Conservation (phyloP, 2,113 vertebrate genomes). For the Butorides virescens region DNA sequence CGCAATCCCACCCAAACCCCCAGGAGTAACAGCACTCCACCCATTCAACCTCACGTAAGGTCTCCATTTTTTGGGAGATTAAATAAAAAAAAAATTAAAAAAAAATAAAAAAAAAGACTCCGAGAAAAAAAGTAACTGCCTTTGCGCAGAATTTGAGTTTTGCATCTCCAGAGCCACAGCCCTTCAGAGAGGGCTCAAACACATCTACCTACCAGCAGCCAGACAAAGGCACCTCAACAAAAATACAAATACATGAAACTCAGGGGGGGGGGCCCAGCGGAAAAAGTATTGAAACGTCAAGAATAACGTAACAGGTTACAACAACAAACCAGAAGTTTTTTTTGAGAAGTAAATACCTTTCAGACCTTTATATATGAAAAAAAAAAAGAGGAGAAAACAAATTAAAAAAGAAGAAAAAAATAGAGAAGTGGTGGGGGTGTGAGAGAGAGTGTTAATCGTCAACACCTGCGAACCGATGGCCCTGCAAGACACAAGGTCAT, state of each 20-base stretch:
- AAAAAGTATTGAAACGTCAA: not conserved
- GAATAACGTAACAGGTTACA: not conserved
- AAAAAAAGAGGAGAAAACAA: not conserved
- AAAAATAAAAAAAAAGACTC: not conserved
- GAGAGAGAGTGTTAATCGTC: not conserved
- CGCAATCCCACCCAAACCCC: not conserved
- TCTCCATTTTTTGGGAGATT: not conserved
- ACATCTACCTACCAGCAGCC: not conserved
- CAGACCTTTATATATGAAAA: not conserved
- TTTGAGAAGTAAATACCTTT: not conserved
- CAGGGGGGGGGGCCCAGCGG: not conserved
- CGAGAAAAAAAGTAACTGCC: not conserved
- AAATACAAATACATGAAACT: not conserved
- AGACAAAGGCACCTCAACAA: not conserved
- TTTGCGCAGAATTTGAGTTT: not conserved
- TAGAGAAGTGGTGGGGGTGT: not conserved
- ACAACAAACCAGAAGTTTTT: not conserved
- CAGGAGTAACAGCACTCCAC: not conserved
- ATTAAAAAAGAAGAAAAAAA: not conserved
- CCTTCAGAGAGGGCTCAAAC: not conserved
- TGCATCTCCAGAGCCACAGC: not conserved
- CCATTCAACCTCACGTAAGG: not conserved
- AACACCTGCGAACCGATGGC: not conserved
- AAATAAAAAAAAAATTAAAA: not conserved
- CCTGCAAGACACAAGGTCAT: slow-evolving; percentile 15